Conservation (phyloP, 1,140 invertebrate species). For the Drosophila rufa region DNA sequence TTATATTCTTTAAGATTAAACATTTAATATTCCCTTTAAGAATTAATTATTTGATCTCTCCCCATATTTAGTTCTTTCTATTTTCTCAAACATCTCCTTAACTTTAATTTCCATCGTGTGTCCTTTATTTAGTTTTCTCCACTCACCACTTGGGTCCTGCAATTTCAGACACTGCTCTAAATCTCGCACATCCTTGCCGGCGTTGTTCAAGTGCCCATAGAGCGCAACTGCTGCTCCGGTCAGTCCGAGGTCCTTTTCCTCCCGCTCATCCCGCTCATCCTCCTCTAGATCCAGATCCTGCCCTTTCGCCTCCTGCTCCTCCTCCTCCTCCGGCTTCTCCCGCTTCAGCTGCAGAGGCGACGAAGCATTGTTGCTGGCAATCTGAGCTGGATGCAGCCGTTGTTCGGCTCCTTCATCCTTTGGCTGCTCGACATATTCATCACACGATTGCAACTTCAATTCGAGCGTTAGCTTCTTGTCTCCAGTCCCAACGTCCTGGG, state of each 20-base stretch:
- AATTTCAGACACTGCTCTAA: constrained; percentile 70
- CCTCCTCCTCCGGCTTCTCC: constrained; percentile 25
- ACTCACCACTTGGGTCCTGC: constrained; percentile 64
- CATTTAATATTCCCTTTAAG: background rate
- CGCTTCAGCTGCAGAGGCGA: constrained; percentile 66
- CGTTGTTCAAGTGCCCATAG: constrained; percentile 62
- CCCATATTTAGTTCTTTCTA: background rate
- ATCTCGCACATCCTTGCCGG: constrained; percentile 65
- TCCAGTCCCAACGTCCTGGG: constrained; percentile 8
- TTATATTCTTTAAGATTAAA: too few relatives aligned
- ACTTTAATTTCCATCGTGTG: constrained; percentile 28
- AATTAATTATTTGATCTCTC: constrained; percentile 1
- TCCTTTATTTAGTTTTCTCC: constrained; percentile 1
- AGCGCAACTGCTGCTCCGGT: constrained; percentile 48
- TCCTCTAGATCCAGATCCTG: constrained; percentile 6
- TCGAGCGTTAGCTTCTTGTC: constrained; percentile 61
- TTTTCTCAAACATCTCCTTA: constrained; percentile 8
- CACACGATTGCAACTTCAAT: constrained; percentile 65
- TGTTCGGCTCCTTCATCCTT: constrained; percentile 43
- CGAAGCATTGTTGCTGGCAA: constrained; percentile 64
- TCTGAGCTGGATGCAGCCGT: constrained; percentile 26
- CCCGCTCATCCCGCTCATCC: constrained; percentile 11
- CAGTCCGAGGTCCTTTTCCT: constrained; percentile 22
- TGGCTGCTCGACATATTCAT: constrained; percentile 64
- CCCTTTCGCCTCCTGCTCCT: background rate